phyloP scores from a whole-genome alignment of 2,888 invertebrate species.

The Idaea dimidiata region DNA sequence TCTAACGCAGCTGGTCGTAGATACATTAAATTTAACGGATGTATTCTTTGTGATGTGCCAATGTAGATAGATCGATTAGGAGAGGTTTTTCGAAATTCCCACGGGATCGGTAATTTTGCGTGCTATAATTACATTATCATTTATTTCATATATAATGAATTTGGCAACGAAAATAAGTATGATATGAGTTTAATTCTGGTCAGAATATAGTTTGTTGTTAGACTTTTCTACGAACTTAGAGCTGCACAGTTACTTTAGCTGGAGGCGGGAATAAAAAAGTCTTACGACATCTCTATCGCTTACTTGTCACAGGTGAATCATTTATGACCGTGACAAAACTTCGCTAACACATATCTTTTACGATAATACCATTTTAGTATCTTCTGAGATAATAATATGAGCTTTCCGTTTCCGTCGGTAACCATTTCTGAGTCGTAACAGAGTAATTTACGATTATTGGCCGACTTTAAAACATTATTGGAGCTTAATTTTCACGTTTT shows the following conservation, averaged over 20 bases:
- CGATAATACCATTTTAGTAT: slow-evolving; percentile 38
- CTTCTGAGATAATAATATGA: slow-evolving; percentile 44
- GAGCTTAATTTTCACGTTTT: slow-evolving; percentile 61
- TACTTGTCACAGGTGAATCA: neutral
- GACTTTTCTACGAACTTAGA: neutral
- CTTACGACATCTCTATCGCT: neutral
- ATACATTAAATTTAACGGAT: neutral
- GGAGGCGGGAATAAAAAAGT: neutral
- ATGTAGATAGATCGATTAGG: too few relatives aligned
- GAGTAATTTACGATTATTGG: slow-evolving; percentile 62
- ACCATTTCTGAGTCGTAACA: slow-evolving; percentile 48
- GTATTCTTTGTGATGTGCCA: neutral
- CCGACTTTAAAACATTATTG: slow-evolving; percentile 56
- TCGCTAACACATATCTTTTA: slow-evolving; percentile 29
- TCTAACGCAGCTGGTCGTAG: neutral
- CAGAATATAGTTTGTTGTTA: too few relatives aligned
- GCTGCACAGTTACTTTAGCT: neutral
- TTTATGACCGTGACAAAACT: slow-evolving; percentile 7
- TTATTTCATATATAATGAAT: too few relatives aligned
- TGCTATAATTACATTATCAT: too few relatives aligned
- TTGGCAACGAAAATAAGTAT: too few relatives aligned
- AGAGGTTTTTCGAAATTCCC: too few relatives aligned
- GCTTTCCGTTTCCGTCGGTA: slow-evolving; percentile 39
- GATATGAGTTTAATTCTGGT: too few relatives aligned
- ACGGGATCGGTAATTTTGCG: too few relatives aligned